Base-by-base conservation (phyloP, 2,797 vertebrate species). In the Smutsia temminckii region DNA sequence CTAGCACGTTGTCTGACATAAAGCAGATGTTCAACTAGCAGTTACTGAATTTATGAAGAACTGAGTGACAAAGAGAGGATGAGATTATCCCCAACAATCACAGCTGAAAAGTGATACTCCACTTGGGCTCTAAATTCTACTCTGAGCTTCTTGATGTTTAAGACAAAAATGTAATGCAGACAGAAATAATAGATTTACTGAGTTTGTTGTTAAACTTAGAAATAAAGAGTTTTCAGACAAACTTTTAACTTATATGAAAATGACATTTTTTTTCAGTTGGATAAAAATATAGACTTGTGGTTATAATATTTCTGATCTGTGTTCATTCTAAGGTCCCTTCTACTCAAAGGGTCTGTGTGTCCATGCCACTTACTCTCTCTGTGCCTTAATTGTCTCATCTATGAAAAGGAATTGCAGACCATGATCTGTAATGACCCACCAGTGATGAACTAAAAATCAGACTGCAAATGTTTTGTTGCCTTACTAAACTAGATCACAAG, bases 371-470 rank as follows among this genome's bases (percentile, higher is more conserved):
- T 86, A 57, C 29, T n/a, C 61, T 49, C 14, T 78, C 55, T 85
- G 51, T 86, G 53, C 46, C 72, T 92, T 71, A n/a, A 66, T 89
- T 57, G 95, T 53, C 29, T 68, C 59, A 46, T 95, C 79, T 25
- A 0, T 86, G 91, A 93, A 57, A 63, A 89, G 8, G 55, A 57
- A 34, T 69, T 51, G 14, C 64, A 55, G 51, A 59, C 5, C 17
- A 12, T 34, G 49, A 49, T 90, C 72, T 84, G 55, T 55, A 75
- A 27, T 84, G 90, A 83, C 40, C 17, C 68, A 61, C n/a, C 20
- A 46, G 12, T 29, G 59, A 55, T 34, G 49, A 84, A 93, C 55
- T 88, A 91, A 69, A 92, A 37, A 59, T 95, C 10, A 78, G 13
- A 64, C 40, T 72, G 14, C 51, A 21, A 85, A 23, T 68, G 32